These are phyloP conservation scores for Platerodrilus igneus DNA, from an alignment of 2,888 invertebrate species.

Conservation along the genomic window DNA sequence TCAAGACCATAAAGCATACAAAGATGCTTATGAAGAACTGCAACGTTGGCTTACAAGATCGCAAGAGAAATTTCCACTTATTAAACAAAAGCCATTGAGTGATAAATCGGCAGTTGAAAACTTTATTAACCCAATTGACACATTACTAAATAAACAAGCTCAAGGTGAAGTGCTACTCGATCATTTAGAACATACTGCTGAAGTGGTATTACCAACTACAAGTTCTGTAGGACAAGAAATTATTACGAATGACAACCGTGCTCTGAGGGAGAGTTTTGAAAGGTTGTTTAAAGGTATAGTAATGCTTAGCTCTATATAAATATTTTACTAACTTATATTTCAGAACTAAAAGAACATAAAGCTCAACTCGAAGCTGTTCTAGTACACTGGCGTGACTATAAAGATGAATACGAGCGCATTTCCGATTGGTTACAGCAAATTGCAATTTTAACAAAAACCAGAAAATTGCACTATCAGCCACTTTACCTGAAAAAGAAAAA, in stretches of 20 bases:
- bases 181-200: conserved; percentile 80
- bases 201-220: conserved; percentile 80
- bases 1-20: conserved; percentile 82
- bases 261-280: conserved; percentile 79
- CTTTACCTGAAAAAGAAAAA: conserved; percentile 75
- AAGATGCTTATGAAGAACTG: conserved; percentile 87
- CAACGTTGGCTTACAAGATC: conserved; percentile 84
- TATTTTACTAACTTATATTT: conserved; percentile 21
- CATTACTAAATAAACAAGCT: conserved; percentile 80
- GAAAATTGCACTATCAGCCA: conserved; percentile 76
- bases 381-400: conserved; percentile 83
- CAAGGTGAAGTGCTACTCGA: conserved; percentile 86
- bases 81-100: conserved; percentile 77
- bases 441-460: conserved; percentile 88
- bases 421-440: conserved; percentile 92
- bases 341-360: conserved; percentile 79
- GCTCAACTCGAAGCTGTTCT: conserved; percentile 77
- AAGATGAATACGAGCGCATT: conserved; percentile 86
- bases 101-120: conserved; percentile 87
- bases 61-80: conserved; percentile 82
- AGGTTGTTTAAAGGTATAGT: conserved; percentile 70
- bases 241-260: conserved; percentile 80
- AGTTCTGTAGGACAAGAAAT: conserved; percentile 73
- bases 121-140: conserved; percentile 81
- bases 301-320: too few species aligned